Evolutionary conservation across 2,888 invertebrate species (phyloP), one percentile per base, ranked within the genome.

Genomic region (Mechanitis mazaeus): DNA sequence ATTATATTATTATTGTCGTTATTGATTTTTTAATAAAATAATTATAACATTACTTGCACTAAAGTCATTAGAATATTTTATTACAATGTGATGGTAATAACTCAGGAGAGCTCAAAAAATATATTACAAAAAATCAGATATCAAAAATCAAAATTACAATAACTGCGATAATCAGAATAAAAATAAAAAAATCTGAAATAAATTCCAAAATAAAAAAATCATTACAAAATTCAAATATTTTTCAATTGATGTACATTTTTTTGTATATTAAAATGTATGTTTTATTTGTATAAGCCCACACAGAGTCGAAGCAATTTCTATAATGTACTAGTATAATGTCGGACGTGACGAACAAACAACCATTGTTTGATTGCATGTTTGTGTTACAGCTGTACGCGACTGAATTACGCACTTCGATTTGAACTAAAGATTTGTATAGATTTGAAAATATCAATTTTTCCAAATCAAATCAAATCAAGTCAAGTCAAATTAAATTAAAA

Each of bases 381-480:
- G 69, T 69, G 65, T 68, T 75, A 75, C 72, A 72, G 69, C 75
- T 65, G 77, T 78, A 83, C 81, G 84, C 81, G 84, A 83, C 86
- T 84, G 86, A 79, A 84, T 87, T 87, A 87, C 87, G 86, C 86
- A 74, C 69, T 70, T 71, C 69, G 69, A 70, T 71, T 38, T 68
- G 63, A 12, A 28, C 28, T 71, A 71, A 69, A 76, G 74, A 63
- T 56, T 75, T 42, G 45, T 61, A 45, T 72, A 74, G 84, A 80
- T 72, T 59, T 20, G 20, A 20, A 20, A 20, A 20, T 20, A 20
- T 20, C 20, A 20, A 20, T 20, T 20, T 20, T 20, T 20, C 20
- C 20, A 20, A 20, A 20, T 1, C 20, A 20, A 20, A 20, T 20
- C 20, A 20, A 20, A 20, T 20, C 20, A 20, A 20, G 20, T 20